Evolutionary conservation across 2,888 invertebrate species (phyloP), one percentile per base, ranked within the genome.

Genomic region (Meiosimyza platycephala): DNA sequence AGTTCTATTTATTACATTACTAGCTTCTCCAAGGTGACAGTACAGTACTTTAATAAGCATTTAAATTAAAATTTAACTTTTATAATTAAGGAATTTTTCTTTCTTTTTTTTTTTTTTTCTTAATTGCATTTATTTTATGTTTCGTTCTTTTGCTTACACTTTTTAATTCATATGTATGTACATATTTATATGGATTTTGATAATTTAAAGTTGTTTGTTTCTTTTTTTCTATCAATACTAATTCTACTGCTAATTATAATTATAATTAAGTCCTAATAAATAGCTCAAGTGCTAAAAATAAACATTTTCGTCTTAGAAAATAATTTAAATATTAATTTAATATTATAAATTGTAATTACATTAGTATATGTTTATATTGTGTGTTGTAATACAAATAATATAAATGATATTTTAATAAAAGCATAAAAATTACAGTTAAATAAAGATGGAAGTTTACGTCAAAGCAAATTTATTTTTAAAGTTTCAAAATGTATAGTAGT

Each of bases 341-440:
- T 64, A 64, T 81, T 82, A 81, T 81, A 81, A 81, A 79, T 80
- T 80, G 80, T 80, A 79, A 80, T 82, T 81, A 80, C 79, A 81
- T 82, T 80, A 81, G 78, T 80, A 72, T 74, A 76, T 70, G 71
- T 73, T 73, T 64, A 73, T 65, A 67, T 72, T 40, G 40, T 40
- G 40, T 40, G 9, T 40, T 40, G 40, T 2, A 6, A 9, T 9
- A 9, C 40, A 40, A 40, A 40, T 0, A 9, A 40, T 40, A 40
- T 40, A 40, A 40, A 40, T 28, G 28, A 28, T 40, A 40, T 40
- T 40, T 40, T 40, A 7, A 7, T 40, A 40, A 40, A 40, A 40
- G 40, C 40, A 40, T 9, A 40, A 40, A 40, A 40, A 40, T 40
- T 40, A 40, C 40, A 40, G 40, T 40, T 40, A 40, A 40, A 40